A percentile compares a stretch with the other conserved stretches of the same genome.
Evolutionary conservation across 1,140 invertebrate genomes (phyloP).

Genomic region (Wasmannia auropunctata): DNA sequence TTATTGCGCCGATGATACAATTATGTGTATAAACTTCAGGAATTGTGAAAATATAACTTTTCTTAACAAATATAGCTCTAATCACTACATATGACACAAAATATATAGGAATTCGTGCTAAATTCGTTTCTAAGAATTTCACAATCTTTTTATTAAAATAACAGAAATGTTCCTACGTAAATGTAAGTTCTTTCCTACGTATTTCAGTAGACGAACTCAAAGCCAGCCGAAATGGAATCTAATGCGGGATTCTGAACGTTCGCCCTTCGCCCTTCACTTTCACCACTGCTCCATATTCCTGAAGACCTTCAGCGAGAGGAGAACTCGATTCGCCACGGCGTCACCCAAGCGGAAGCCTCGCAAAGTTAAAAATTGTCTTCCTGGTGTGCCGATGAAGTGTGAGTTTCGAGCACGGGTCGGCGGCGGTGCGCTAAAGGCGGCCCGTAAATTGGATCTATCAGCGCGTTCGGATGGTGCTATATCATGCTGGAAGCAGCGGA

Average conservation of each 20-base stretch:
- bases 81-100: background rate
- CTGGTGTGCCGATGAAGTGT: slow-evolving; percentile 42
- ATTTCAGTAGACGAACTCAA: background rate
- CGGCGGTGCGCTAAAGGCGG: slow-evolving; percentile 67
- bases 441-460: slow-evolving; percentile 84
- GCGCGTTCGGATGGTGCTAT: slow-evolving; percentile 83
- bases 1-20: too few relatives aligned
- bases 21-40: background rate
- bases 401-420: slow-evolving; percentile 52
- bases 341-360: slow-evolving; percentile 3
- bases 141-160: background rate
- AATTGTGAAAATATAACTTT: background rate
- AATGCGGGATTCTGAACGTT: background rate
- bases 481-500: slow-evolving; percentile 82
- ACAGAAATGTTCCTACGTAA: background rate
- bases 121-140: background rate
- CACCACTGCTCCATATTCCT: slow-evolving; percentile 25
- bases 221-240: background rate
- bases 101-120: background rate
- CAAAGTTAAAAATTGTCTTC: slow-evolving; percentile 71
- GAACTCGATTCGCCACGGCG: slow-evolving; percentile 21
- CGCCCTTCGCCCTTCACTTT: slow-evolving; percentile 18
- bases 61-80: background rate
- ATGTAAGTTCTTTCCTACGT: background rate
- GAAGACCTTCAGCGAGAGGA: slow-evolving; percentile 11